Evolutionary conservation across 2,113 vertebrate species (phyloP).

Genomic region (Petrocephalus microphthalmus): DNA sequence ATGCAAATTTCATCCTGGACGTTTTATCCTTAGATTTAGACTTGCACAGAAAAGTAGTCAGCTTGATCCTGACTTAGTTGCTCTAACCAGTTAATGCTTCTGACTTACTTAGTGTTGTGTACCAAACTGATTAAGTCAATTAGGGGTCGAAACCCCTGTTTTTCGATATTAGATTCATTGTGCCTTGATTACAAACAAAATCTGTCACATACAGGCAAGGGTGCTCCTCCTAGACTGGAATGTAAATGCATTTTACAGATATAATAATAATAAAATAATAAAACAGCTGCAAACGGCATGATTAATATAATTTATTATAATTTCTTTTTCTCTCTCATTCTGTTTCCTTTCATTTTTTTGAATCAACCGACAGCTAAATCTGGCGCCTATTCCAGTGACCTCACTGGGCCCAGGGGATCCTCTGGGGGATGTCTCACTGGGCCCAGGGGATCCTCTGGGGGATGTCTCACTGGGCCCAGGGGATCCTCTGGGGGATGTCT

Average conservation of each 20-base stretch:
- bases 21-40: background rate
- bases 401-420: background rate
- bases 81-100: background rate
- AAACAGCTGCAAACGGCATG: background rate
- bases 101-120: background rate
- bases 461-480: background rate
- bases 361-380: background rate
- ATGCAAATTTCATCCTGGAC: background rate
- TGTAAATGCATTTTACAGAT: background rate
- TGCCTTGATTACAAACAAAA: background rate
- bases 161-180: background rate
- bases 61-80: background rate
- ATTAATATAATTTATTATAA: background rate
- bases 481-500: no score
- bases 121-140: background rate
- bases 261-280: background rate
- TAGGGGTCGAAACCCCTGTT: background rate
- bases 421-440: no score
- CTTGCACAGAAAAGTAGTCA: background rate
- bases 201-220: background rate
- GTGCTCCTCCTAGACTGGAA: background rate
- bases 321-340: background rate
- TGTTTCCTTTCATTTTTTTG: background rate
- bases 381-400: background rate
- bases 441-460: background rate